A percentile compares a stretch with the other conserved stretches of the same genome.
Evolutionary conservation across 1,140 invertebrate species (phyloP).

Genomic region (Aradophagus sp.): DNA sequence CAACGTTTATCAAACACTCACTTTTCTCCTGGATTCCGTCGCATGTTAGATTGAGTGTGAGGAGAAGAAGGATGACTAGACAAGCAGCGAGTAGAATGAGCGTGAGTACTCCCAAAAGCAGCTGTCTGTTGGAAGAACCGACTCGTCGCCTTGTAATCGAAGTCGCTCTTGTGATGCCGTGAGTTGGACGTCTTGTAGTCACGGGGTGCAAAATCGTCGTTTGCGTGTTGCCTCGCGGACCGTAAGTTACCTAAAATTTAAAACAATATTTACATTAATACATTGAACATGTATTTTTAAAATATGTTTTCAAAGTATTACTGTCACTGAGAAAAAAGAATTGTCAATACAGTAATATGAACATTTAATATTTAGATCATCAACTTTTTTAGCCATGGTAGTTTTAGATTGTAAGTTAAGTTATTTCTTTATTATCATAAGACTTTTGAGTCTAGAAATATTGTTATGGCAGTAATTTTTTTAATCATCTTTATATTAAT

Average conservation of each 20-base stretch:
- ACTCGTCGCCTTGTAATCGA: constrained; percentile 64
- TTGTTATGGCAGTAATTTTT: too few species aligned
- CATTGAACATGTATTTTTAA: too few species aligned
- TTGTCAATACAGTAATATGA: too few species aligned
- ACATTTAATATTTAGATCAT: too few species aligned
- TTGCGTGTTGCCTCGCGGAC: constrained; percentile 57
- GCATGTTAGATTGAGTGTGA: constrained; percentile 62
- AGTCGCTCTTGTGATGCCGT: constrained; percentile 59
- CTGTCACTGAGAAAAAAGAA: too few species aligned
- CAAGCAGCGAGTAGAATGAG: constrained; percentile 63
- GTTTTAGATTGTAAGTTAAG: too few species aligned
- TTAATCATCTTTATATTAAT: too few species aligned
- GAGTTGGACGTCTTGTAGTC: constrained; percentile 50
- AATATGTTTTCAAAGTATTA: too few species aligned
- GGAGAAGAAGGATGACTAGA: constrained; percentile 64
- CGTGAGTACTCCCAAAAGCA: constrained; percentile 64
- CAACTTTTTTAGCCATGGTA: too few species aligned
- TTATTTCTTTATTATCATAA: too few species aligned
- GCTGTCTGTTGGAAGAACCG: constrained; percentile 62
- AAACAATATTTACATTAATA: too few species aligned
- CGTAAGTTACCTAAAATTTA: constrained; percentile 61
- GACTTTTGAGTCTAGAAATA: too few species aligned
- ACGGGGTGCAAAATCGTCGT: constrained; percentile 60
- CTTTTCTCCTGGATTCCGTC: constrained; percentile 61
- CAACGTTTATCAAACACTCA: constrained; percentile 54